phyloP scores from a whole-genome alignment of 1,140 invertebrate species.

The Caerostris extrusa region DNA sequence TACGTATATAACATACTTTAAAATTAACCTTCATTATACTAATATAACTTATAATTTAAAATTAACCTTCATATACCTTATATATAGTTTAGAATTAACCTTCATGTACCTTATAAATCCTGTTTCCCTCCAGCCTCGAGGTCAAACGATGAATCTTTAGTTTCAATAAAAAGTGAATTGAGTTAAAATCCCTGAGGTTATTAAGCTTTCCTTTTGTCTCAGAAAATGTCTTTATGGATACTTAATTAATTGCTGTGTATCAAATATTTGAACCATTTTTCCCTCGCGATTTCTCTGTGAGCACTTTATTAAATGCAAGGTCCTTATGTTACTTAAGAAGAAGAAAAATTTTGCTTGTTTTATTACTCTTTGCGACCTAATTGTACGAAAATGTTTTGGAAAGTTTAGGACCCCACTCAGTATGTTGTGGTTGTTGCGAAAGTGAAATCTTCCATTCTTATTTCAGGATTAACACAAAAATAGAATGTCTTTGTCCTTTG shows the following conservation, averaged over 20 bases:
- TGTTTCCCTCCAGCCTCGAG: neutral
- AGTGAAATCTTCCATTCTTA: neutral
- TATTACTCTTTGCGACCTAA: neutral
- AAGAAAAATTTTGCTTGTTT: neutral
- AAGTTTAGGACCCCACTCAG: neutral
- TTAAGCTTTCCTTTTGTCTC: neutral
- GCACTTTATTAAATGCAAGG: constrained; percentile 6
- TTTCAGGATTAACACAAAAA: neutral
- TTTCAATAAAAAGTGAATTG: constrained; percentile 8
- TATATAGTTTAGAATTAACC: no score
- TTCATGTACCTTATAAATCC: no score
- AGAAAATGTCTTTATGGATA: neutral
- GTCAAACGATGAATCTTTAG: constrained; percentile 12
- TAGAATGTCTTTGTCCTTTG: neutral
- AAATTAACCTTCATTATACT: no score
- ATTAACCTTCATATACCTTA: no score
- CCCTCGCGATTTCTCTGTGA: neutral
- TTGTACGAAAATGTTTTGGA: neutral
- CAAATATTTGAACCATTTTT: constrained; percentile 12
- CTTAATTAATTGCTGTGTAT: constrained; percentile 20
- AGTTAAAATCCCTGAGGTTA: constrained; percentile 13
- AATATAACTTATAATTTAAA: no score
- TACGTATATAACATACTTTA: no score
- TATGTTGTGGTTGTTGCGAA: neutral
- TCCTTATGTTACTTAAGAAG: constrained; percentile 15